phyloP scores from a whole-genome alignment of 1,140 invertebrate genomes.

The Nasonia giraulti region DNA sequence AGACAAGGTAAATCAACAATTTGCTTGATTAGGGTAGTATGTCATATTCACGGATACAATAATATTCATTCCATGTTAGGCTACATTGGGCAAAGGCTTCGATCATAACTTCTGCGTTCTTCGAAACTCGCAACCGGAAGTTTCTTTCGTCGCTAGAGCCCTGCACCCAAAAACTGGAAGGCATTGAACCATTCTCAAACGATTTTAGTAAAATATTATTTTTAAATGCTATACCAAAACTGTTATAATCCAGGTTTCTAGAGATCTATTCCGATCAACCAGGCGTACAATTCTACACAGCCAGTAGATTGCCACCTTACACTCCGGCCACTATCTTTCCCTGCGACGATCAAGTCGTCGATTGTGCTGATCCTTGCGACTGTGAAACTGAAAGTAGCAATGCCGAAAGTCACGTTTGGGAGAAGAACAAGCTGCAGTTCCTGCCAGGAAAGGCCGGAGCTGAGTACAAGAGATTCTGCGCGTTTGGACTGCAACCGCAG shows the following conservation, averaged over 20 bases:
- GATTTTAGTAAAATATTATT: not conserved
- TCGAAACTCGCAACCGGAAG: constrained; percentile 53
- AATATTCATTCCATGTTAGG: constrained; percentile 35
- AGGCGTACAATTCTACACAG: constrained; percentile 91
- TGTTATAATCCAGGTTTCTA: constrained; percentile 73
- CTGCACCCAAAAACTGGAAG: constrained; percentile 80
- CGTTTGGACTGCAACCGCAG: constrained; percentile 92
- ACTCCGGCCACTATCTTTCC: not conserved
- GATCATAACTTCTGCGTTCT: constrained; percentile 80
- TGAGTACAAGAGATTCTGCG: constrained; percentile 83
- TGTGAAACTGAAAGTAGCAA: not conserved
- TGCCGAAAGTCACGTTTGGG: not conserved
- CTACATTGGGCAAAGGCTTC: constrained; percentile 74
- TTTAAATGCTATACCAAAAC: not conserved
- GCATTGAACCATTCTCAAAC: constrained; percentile 42
- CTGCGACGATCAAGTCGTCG: not conserved
- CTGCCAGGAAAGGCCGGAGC: constrained; percentile 82
- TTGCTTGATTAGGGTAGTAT: not conserved
- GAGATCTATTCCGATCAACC: constrained; percentile 89
- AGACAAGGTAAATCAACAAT: constrained; percentile 30
- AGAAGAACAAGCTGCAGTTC: constrained; percentile 51
- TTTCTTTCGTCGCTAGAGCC: constrained; percentile 72
- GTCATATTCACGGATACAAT: not conserved
- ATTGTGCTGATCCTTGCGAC: constrained; percentile 10
- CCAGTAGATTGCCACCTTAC: constrained; percentile 80